Evolutionary conservation across 2,888 invertebrate genomes (phyloP).

Genomic region (Amiota communis): DNA sequence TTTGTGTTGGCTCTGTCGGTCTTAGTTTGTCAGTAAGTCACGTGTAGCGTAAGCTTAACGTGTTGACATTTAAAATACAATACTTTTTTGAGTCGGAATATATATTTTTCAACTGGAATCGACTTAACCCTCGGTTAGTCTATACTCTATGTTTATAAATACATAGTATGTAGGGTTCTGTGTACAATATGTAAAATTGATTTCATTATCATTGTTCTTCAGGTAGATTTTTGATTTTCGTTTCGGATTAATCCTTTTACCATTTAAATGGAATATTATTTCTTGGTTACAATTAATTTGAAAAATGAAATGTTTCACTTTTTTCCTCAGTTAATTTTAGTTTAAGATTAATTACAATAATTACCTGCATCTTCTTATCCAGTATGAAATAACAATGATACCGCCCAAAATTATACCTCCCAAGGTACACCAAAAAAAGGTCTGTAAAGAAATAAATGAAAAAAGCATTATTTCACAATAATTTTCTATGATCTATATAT

Average conservation of each 20-base stretch:
- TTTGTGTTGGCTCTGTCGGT: not conserved
- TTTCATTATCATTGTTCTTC: not conserved
- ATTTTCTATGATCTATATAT: not conserved
- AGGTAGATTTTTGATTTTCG: not conserved
- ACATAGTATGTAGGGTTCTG: too few species aligned
- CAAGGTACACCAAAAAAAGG: constrained; percentile 73
- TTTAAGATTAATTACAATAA: too few species aligned
- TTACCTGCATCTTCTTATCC: constrained; percentile 74
- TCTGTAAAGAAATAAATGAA: constrained; percentile 58
- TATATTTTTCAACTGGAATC: not conserved
- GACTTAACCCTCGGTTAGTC: too few species aligned
- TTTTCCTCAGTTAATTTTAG: not conserved
- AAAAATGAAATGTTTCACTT: not conserved
- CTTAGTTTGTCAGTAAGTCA: constrained; percentile 39
- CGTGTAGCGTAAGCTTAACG: constrained; percentile 55
- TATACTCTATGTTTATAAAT: too few species aligned
- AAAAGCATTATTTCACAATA: constrained; percentile 1
- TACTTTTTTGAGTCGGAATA: constrained; percentile 6
- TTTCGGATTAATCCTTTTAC: not conserved
- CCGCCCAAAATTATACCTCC: constrained; percentile 72
- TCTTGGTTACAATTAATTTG: not conserved
- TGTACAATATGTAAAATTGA: too few species aligned
- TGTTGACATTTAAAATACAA: constrained; percentile 43
- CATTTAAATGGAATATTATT: not conserved
- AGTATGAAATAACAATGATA: constrained; percentile 73